Conservation (phyloP, 1,140 invertebrate genomes). For the Hylaeus anthracinus region DNA sequence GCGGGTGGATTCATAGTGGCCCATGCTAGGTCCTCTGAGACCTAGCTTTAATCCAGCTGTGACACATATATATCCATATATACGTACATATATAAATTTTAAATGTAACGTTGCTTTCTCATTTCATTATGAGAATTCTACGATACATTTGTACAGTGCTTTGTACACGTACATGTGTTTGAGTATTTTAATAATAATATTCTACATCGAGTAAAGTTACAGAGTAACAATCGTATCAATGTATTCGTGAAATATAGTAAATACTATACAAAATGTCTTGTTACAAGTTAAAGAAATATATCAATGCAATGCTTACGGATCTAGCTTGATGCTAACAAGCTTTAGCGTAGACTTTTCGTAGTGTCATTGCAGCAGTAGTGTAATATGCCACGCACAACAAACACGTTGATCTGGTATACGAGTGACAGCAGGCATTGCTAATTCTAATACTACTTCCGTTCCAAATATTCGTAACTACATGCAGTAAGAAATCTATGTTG, state of each 20-base stretch:
- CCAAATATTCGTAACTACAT: conserved; percentile 6
- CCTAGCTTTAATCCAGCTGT: conserved; percentile 81
- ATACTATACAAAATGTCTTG: background rate
- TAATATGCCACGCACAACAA: no score
- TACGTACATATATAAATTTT: conserved; percentile 56
- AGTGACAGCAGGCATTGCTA: background rate
- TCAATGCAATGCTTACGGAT: conserved; percentile 52
- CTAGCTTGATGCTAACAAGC: conserved; percentile 32
- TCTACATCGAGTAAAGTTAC: background rate
- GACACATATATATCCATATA: conserved; percentile 78
- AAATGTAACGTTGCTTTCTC: conserved; percentile 40
- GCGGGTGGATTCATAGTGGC: conserved; percentile 87
- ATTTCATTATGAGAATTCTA: background rate
- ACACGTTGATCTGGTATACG: background rate
- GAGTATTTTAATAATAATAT: background rate
- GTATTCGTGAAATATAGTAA: background rate
- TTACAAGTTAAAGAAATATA: conserved; percentile 3
- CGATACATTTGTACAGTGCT: background rate
- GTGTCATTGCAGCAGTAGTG: conserved; percentile 17
- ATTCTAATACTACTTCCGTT: background rate
- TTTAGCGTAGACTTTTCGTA: background rate
- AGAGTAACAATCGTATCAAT: background rate
- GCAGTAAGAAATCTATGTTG: background rate
- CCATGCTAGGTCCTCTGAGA: conserved; percentile 84
- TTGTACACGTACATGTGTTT: background rate